Evolutionary conservation across 2,113 vertebrate species (phyloP).

Genomic region (Hippocampus comes): DNA sequence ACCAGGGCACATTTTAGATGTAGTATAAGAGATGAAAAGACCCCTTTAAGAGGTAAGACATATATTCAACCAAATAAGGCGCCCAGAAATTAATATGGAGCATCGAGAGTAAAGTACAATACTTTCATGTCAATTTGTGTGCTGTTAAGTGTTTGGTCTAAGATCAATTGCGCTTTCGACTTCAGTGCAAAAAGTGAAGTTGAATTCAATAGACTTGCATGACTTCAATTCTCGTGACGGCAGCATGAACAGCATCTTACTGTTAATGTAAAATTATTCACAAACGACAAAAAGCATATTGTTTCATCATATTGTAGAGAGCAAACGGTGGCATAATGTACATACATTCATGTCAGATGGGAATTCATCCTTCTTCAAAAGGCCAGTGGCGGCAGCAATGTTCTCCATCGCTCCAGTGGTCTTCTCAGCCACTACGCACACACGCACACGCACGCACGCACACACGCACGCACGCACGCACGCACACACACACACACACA

Average conservation of each 20-base stretch:
- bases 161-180: neutral
- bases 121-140: neutral
- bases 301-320: too few relatives aligned
- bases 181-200: neutral
- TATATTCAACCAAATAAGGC: neutral
- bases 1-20: neutral
- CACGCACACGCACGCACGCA: slow-evolving; percentile 22
- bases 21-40: neutral
- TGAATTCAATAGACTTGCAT: neutral
- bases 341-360: slow-evolving; percentile 90
- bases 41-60: neutral
- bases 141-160: neutral
- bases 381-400: slow-evolving; percentile 89
- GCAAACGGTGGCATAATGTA: neutral
- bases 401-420: slow-evolving; percentile 92
- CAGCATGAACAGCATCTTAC: neutral
- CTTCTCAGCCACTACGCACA: slow-evolving; percentile 88
- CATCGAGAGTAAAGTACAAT: neutral
- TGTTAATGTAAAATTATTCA: neutral
- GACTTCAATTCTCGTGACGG: neutral
- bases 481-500: neutral
- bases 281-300: neutral
- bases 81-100: neutral
- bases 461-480: slow-evolving; percentile 33
- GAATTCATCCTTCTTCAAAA: slow-evolving; percentile 95